Evolutionary conservation across 2,113 vertebrate species (phyloP).

Genomic region (Rhagologus leucostigma): DNA sequence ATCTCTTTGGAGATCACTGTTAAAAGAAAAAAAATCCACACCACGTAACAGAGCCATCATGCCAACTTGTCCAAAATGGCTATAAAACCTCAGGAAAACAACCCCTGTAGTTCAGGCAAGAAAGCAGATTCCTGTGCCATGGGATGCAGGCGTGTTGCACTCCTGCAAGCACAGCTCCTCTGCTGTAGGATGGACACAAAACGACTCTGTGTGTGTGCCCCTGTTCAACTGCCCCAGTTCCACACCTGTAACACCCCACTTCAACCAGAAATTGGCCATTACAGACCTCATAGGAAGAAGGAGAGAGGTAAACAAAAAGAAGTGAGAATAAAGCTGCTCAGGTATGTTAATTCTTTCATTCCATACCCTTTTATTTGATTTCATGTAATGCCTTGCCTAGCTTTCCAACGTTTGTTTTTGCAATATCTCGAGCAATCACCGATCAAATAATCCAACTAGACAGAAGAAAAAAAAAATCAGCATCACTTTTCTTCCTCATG

Average conservation of each 20-base stretch:
- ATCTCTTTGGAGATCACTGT: conserved; percentile 13
- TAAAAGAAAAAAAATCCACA: not conserved
- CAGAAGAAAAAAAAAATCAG: not conserved
- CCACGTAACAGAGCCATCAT: not conserved
- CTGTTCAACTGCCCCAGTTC: not conserved
- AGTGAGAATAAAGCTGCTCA: not conserved
- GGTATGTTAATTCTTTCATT: not conserved
- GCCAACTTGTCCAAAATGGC: not conserved
- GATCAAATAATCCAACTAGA: not conserved
- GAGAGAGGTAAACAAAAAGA: not conserved
- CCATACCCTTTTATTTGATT: not conserved
- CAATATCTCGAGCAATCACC: not conserved
- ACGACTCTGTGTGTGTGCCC: not conserved
- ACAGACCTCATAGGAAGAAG: not conserved
- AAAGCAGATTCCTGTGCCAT: not conserved
- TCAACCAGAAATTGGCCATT: not conserved
- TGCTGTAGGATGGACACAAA: not conserved
- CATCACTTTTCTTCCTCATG: not conserved
- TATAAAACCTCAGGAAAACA: not conserved
- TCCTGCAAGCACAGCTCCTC: not conserved
- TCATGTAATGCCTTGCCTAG: not conserved
- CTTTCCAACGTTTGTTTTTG: not conserved
- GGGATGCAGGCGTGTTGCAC: not conserved
- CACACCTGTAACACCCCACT: not conserved
- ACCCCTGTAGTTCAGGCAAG: not conserved